Evolutionary conservation across 2,797 vertebrate genomes (phyloP).

Genomic region (Tauraco hartlaubi): DNA sequence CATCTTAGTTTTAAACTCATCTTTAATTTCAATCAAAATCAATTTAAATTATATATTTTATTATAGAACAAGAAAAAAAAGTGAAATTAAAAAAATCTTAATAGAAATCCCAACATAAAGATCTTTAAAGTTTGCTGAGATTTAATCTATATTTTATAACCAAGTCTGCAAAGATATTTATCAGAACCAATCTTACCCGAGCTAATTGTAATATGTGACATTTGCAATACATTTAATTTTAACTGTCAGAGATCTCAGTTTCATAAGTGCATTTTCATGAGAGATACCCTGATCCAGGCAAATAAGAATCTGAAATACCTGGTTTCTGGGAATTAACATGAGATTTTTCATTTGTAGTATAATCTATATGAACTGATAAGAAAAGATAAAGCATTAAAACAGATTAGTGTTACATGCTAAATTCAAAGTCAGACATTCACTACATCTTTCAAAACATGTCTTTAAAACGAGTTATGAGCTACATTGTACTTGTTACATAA

Average conservation of each 20-base stretch:
- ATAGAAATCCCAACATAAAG: background rate
- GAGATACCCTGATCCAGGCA: background rate
- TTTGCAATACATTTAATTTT: background rate
- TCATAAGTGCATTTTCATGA: background rate
- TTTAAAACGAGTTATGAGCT: background rate
- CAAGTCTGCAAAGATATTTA: background rate
- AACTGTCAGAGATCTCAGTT: background rate
- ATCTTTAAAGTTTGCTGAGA: background rate
- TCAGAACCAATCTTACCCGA: background rate
- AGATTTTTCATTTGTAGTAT: background rate
- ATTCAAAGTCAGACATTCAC: background rate
- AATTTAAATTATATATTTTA: background rate
- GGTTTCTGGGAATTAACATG: background rate
- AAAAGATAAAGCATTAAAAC: background rate
- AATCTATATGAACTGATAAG: background rate
- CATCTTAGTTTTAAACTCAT: background rate
- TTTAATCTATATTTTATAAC: slow-evolving; percentile 24
- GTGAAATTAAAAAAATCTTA: background rate
- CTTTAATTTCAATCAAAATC: background rate
- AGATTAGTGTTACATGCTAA: background rate
- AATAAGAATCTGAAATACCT: background rate
- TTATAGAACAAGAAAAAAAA: background rate
- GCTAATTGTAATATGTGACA: background rate
- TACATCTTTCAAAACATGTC: background rate
- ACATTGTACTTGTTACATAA: background rate